Conservation (phyloP, 2,797 vertebrate species). For the Gymnoscopelus microlampas region DNA sequence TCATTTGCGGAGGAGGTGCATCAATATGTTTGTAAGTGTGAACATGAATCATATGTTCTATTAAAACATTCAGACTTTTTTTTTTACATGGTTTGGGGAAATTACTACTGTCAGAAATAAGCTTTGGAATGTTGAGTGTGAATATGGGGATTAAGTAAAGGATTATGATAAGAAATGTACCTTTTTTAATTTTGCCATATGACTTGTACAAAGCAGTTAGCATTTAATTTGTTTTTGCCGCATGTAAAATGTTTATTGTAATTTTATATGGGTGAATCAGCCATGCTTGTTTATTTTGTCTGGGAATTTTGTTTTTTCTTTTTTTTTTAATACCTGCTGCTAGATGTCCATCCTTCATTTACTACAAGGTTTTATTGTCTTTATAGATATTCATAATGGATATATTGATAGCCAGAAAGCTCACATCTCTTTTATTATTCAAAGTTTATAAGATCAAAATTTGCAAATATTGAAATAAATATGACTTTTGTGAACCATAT, state of each 20-base stretch:
- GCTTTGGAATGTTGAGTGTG: slow-evolving; percentile 19
- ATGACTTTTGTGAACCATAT: slow-evolving; percentile 68
- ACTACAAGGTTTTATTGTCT: slow-evolving; percentile 57
- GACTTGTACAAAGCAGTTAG: slow-evolving; percentile 37
- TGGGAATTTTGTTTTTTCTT: slow-evolving; percentile 44
- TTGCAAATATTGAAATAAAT: slow-evolving; percentile 75
- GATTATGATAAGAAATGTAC: slow-evolving; percentile 4
- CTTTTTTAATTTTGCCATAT: slow-evolving; percentile 39
- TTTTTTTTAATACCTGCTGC: slow-evolving; percentile 57
- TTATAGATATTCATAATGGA: slow-evolving; percentile 57
- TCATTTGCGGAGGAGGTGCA: not conserved
- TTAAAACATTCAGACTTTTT: slow-evolving; percentile 28
- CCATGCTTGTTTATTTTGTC: slow-evolving; percentile 28
- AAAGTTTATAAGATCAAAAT: slow-evolving; percentile 73
- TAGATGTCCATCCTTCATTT: slow-evolving; percentile 63
- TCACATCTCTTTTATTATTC: slow-evolving; percentile 70
- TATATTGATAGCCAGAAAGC: slow-evolving; percentile 47
- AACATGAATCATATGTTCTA: not conserved
- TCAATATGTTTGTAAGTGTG: slow-evolving; percentile 10
- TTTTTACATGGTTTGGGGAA: slow-evolving; percentile 7
- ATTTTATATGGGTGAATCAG: slow-evolving; percentile 28
- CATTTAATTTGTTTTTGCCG: slow-evolving; percentile 42
- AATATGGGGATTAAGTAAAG: slow-evolving; percentile 9
- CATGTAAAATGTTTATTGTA: slow-evolving; percentile 48
- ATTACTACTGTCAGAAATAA: slow-evolving; percentile 6